Percentiles rank a stretch among this genome's conserved stretches.
These are phyloP conservation scores for Calameuta filiformis DNA, from an alignment of 2,888 invertebrate species.

Conservation along the genomic window DNA sequence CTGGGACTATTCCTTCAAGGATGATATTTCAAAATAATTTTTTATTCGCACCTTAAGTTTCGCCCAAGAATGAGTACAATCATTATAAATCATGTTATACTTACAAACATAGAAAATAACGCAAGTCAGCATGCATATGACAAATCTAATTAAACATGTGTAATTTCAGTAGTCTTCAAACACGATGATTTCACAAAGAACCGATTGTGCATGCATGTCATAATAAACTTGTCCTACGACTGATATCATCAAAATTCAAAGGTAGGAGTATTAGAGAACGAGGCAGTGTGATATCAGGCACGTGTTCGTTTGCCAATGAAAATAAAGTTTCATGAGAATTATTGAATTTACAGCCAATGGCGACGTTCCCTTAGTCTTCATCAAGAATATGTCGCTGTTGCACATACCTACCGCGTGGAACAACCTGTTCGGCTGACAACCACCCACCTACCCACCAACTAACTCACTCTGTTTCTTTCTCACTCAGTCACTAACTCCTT, in stretches of 20 bases:
- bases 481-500: neutral
- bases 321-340: neutral
- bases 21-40: neutral
- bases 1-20: too few species aligned
- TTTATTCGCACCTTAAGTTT: neutral
- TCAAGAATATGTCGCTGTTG: neutral
- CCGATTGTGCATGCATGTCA: neutral
- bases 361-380: neutral
- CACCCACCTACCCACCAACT: neutral
- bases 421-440: slow-evolving; percentile 2
- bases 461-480: neutral
- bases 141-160: neutral
- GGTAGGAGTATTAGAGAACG: neutral
- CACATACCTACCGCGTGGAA: neutral
- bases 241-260: neutral
- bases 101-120: neutral
- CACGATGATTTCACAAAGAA: neutral
- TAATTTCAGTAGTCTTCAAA: neutral
- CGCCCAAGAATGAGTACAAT: too few species aligned
- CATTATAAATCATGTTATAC: too few species aligned
- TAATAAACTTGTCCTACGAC: neutral
- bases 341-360: neutral
- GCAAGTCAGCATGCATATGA: neutral
- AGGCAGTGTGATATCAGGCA: neutral
- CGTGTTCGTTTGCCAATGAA: neutral